Evolutionary conservation across 2,888 invertebrate genomes (phyloP).

Genomic region (Drosophila setosimentum): DNA sequence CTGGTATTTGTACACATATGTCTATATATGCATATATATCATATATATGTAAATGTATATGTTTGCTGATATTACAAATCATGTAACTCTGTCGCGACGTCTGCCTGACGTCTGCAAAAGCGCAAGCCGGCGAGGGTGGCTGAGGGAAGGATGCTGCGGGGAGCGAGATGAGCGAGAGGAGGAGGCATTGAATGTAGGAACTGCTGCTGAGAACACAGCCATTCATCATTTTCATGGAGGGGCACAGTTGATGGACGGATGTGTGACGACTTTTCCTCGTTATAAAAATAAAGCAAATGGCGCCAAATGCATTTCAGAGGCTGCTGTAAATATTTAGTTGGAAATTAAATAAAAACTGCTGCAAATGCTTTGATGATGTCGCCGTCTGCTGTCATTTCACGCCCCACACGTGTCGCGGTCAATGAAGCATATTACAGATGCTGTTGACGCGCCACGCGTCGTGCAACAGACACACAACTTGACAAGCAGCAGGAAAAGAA

Average conservation of each 20-base stretch:
- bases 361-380: constrained; percentile 54
- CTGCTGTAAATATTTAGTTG: constrained; percentile 61
- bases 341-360: constrained; percentile 52
- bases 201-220: constrained; percentile 42
- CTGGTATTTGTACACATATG: constrained; percentile 1
- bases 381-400: constrained; percentile 48
- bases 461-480: neutral
- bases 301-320: constrained; percentile 68
- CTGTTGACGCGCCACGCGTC: constrained; percentile 43
- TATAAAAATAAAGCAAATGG: constrained; percentile 72
- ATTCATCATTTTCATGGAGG: constrained; percentile 64
- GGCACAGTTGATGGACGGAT: constrained; percentile 73
- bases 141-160: neutral
- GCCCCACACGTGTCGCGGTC: constrained; percentile 70
- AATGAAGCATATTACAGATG: constrained; percentile 52
- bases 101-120: constrained; percentile 73
- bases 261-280: constrained; percentile 74
- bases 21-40: neutral
- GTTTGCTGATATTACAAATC: constrained; percentile 78
- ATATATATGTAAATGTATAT: constrained; percentile 31
- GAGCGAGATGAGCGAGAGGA: neutral
- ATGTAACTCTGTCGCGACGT: constrained; percentile 70
- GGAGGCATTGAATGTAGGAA: constrained; percentile 16
- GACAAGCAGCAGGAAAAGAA: constrained; percentile 13
- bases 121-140: constrained; percentile 1